phyloP scores from a whole-genome alignment of 2,888 invertebrate species.

The Pseudococcus jackbeardsleyi region DNA sequence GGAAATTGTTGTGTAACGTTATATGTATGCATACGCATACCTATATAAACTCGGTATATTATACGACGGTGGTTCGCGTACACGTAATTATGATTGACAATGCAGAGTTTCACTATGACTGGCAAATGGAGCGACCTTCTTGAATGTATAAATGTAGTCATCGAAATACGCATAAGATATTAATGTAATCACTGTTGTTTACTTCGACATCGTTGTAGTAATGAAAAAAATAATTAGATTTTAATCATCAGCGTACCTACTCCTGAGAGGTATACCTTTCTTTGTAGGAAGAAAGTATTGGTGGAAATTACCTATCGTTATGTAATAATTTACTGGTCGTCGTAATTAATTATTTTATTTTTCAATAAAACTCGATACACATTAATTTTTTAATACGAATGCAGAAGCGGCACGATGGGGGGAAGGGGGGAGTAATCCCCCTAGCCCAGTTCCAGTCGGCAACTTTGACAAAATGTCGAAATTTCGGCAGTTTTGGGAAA shows the following conservation, averaged over 20 bases:
- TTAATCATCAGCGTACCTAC: not conserved
- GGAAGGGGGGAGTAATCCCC: no score
- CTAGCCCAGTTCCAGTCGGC: no score
- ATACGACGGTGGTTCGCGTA: not conserved
- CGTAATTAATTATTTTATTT: no score
- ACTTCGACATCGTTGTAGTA: not conserved
- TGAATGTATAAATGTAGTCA: not conserved
- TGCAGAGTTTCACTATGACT: conserved; percentile 30
- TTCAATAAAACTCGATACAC: no score
- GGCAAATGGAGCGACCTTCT: conserved; percentile 40
- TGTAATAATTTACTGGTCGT: no score
- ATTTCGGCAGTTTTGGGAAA: no score
- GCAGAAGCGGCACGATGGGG: no score
- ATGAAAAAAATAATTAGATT: conserved; percentile 28
- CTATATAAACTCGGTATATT: not conserved
- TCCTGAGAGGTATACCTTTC: not conserved
- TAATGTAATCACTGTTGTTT: not conserved
- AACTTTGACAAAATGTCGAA: no score
- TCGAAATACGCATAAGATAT: conserved; percentile 4
- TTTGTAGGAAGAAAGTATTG: no score
- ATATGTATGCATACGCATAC: not conserved
- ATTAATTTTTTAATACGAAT: no score
- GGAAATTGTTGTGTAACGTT: not conserved
- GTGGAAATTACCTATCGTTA: no score
- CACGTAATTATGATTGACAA: conserved; percentile 35